Evolutionary conservation across 2,888 invertebrate species (phyloP).

Genomic region (Corythucha ciliata): DNA sequence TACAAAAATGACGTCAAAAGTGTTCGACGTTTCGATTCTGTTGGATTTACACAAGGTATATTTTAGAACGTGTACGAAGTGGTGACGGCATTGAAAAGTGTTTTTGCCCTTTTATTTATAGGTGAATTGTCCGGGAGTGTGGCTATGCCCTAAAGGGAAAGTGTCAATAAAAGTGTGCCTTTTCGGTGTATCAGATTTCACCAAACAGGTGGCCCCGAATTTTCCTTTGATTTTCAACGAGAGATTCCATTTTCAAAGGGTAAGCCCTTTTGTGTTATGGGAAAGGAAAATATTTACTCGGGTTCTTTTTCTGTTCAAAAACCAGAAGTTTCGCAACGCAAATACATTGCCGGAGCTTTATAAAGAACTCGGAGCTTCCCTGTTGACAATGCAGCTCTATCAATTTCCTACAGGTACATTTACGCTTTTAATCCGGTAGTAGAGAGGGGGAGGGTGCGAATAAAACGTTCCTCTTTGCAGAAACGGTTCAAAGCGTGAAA

Average conservation of each 20-base stretch:
- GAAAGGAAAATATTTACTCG: no score
- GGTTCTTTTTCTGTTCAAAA: background rate
- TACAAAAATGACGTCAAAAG: slow-evolving; percentile 21
- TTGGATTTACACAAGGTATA: slow-evolving; percentile 22
- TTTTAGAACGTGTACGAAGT: background rate
- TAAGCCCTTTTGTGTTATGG: no score
- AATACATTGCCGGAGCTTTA: slow-evolving; percentile 14
- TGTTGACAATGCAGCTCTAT: slow-evolving; percentile 12
- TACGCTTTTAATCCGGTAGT: no score
- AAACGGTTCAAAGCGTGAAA: no score
- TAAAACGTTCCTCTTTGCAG: no score
- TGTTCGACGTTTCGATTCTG: slow-evolving; percentile 22
- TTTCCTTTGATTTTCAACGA: slow-evolving; percentile 66
- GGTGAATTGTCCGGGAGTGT: slow-evolving; percentile 79
- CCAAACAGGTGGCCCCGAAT: slow-evolving; percentile 53
- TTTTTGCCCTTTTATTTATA: slow-evolving; percentile 37
- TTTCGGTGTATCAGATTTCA: slow-evolving; percentile 59
- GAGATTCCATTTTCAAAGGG: slow-evolving; percentile 59
- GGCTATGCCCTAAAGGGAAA: slow-evolving; percentile 71
- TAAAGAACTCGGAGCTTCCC: slow-evolving; percentile 11
- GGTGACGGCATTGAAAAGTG: background rate
- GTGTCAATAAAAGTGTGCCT: slow-evolving; percentile 59
- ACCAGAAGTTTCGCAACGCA: slow-evolving; percentile 2
- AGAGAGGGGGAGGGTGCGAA: no score
- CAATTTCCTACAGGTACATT: slow-evolving; percentile 16